Evolutionary conservation across 2,797 vertebrate genomes (phyloP).

Genomic region (Gadopsis bispinosus): DNA sequence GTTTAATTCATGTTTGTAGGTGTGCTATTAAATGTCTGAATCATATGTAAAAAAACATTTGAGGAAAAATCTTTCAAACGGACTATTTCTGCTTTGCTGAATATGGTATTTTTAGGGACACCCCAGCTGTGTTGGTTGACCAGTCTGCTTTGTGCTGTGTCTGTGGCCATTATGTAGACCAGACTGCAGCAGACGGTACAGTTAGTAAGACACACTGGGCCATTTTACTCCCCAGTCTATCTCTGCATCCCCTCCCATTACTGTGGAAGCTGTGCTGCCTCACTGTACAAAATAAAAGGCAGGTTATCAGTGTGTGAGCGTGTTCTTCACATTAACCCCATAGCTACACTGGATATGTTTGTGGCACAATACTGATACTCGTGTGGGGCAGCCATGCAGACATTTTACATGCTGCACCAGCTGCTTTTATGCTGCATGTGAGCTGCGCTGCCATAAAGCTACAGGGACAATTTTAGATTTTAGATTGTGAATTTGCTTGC

Average conservation of each 20-base stretch:
- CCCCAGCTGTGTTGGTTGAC: slow-evolving; percentile 8
- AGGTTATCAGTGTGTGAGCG: slow-evolving; percentile 31
- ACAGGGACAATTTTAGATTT: slow-evolving; percentile 4
- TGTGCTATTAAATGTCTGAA: slow-evolving; percentile 7
- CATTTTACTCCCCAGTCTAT: slow-evolving; percentile 18
- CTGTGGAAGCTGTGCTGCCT: slow-evolving; percentile 12
- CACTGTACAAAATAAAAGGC: slow-evolving; percentile 9
- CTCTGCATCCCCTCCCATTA: slow-evolving; percentile 42
- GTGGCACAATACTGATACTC: not conserved
- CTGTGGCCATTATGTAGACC: slow-evolving; percentile 26
- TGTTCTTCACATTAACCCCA: slow-evolving; percentile 27
- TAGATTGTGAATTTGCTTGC: slow-evolving; percentile 14
- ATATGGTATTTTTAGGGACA: slow-evolving; percentile 2
- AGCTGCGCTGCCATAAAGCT: not conserved
- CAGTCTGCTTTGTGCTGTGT: slow-evolving; percentile 22
- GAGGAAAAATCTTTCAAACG: not conserved
- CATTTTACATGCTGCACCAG: slow-evolving; percentile 16
- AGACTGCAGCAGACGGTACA: slow-evolving; percentile 23
- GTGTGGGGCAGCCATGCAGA: slow-evolving; percentile 6
- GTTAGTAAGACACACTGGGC: slow-evolving; percentile 33
- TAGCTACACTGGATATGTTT: slow-evolving; percentile 11
- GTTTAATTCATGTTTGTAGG: not conserved
- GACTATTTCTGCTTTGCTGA: not conserved
- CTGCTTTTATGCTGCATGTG: slow-evolving; percentile 2
- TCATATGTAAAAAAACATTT: not conserved